Evolutionary conservation across 2,888 invertebrate genomes (phyloP).

Genomic region (Hetaerina titia): DNA sequence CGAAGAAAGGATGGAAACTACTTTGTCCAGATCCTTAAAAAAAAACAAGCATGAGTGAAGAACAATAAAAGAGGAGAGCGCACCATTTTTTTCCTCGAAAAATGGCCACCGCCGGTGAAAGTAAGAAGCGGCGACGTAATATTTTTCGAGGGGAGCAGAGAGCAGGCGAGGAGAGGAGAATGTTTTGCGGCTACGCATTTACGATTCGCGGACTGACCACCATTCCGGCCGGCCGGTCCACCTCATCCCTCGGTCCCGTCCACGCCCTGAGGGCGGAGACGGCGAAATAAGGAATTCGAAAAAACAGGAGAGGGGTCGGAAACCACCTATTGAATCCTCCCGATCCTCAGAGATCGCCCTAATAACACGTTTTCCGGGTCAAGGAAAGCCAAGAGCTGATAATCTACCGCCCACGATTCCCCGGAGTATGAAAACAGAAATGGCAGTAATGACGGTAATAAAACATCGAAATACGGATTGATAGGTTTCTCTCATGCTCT

Average conservation of each 20-base stretch:
- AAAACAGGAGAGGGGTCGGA: constrained; percentile 46
- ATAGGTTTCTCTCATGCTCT: constrained; percentile 45
- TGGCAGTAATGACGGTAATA: constrained; percentile 63
- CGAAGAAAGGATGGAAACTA: neutral
- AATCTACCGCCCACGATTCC: constrained; percentile 50
- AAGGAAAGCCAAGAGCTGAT: constrained; percentile 55
- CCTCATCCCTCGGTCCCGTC: neutral
- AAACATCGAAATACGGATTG: constrained; percentile 61
- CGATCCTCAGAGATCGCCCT: constrained; percentile 31
- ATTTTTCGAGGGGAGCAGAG: neutral
- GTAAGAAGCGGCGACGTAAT: constrained; percentile 1
- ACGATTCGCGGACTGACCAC: constrained; percentile 36
- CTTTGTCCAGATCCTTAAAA: neutral
- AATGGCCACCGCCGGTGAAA: neutral
- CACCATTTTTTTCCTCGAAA: neutral
- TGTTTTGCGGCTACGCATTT: neutral
- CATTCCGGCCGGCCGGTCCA: neutral
- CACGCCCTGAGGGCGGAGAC: neutral
- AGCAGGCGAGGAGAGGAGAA: neutral
- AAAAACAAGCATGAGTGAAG: neutral
- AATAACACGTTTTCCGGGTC: constrained; percentile 62
- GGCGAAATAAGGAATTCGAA: constrained; percentile 43
- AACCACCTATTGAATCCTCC: constrained; percentile 44
- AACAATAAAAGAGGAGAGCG: neutral
- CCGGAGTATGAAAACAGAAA: constrained; percentile 62